phyloP scores from a whole-genome alignment of 2,797 vertebrate genomes.

The Anniella stebbinsi region DNA sequence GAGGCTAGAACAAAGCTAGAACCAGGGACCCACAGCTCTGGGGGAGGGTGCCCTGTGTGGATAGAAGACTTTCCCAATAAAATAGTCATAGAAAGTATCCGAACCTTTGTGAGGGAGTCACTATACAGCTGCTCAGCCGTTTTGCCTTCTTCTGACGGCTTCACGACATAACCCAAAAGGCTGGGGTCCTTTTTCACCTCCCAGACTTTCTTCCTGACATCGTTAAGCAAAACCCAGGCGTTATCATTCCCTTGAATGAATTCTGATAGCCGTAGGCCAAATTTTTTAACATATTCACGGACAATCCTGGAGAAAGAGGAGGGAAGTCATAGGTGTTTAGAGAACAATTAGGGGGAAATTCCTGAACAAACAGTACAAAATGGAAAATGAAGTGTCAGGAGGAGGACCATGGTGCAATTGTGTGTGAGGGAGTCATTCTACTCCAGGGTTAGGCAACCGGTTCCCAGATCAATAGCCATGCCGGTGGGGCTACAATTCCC shows the following conservation, averaged over 20 bases:
- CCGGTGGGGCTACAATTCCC: too few relatives aligned
- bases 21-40: too few relatives aligned
- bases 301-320: slow-evolving; percentile 78
- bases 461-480: too few relatives aligned
- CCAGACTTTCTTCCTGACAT: slow-evolving; percentile 69
- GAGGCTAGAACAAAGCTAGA: too few relatives aligned
- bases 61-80: neutral
- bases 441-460: too few relatives aligned
- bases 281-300: slow-evolving; percentile 73
- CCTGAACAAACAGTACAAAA: neutral
- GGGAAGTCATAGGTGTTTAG: neutral
- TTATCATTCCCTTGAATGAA: slow-evolving; percentile 83
- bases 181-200: slow-evolving; percentile 79
- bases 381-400: neutral
- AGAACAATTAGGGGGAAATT: neutral
- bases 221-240: slow-evolving; percentile 84
- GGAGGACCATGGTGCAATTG: neutral
- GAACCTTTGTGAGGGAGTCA: neutral
- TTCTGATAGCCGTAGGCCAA: slow-evolving; percentile 76
- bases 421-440: neutral
- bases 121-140: slow-evolving; percentile 77
- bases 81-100: neutral
- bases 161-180: slow-evolving; percentile 81
- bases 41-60: too few relatives aligned
- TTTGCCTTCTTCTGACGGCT: slow-evolving; percentile 77